These are phyloP conservation scores for Dryobates pubescens DNA, from an alignment of 2,797 vertebrate genomes.

Conservation along the genomic window DNA sequence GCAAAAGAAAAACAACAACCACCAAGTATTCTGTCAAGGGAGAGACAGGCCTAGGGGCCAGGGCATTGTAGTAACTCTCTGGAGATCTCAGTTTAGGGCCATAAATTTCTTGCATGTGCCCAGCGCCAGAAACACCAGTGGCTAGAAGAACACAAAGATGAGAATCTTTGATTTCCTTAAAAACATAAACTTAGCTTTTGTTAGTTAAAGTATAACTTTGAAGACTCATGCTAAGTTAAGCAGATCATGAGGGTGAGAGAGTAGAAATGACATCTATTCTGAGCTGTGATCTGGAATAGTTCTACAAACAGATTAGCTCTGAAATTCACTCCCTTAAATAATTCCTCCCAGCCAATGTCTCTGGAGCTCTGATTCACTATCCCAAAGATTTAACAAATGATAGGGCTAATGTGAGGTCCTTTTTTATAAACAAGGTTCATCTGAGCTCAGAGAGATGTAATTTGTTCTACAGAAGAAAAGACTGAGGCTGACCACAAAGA, in stretches of 20 bases:
- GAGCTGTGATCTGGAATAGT: neutral
- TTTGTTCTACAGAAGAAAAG: neutral
- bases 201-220: neutral
- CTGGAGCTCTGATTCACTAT: neutral
- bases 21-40: neutral
- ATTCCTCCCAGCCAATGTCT: neutral
- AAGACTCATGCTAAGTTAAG: neutral
- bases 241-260: neutral
- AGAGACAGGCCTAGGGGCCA: neutral
- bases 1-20: neutral
- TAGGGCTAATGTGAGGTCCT: neutral
- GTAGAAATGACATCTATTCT: neutral
- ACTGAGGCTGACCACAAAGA: neutral
- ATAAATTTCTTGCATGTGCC: neutral
- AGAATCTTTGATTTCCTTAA: neutral
- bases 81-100: neutral
- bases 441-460: neutral
- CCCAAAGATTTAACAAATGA: neutral
- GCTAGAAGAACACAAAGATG: neutral
- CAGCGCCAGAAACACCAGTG: neutral
- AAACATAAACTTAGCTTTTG: neutral
- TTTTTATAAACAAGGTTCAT: neutral
- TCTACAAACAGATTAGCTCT: constrained; percentile 1
- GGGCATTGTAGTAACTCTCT: neutral
- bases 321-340: neutral